Conservation (phyloP, 2,797 vertebrate species). For the Sciaenops ocellatus region DNA sequence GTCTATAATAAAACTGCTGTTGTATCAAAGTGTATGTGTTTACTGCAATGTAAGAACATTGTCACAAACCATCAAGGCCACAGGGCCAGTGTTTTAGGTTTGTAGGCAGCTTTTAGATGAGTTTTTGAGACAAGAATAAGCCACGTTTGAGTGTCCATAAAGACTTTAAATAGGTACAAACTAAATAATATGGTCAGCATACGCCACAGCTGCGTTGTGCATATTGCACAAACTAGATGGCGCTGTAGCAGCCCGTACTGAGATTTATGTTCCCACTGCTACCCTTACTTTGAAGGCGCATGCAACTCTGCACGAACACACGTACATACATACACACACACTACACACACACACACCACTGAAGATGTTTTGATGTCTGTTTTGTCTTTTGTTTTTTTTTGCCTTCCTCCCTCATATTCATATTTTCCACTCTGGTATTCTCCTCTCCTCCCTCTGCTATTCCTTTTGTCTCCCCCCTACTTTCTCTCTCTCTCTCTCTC, state of each 20-base stretch:
- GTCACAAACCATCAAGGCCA: constrained; percentile 21
- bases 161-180: constrained; percentile 1
- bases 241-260: constrained; percentile 2
- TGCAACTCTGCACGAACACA: constrained; percentile 33
- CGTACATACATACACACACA: neutral
- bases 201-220: neutral
- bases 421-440: constrained; percentile 83
- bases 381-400: constrained; percentile 31
- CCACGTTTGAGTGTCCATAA: neutral
- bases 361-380: constrained; percentile 45
- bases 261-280: constrained; percentile 10
- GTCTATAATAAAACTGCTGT: constrained; percentile 46
- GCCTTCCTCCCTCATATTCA: constrained; percentile 74
- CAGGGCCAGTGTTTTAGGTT: constrained; percentile 9
- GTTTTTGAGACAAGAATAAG: neutral
- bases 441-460: constrained; percentile 15
- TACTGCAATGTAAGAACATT: constrained; percentile 39
- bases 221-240: constrained; percentile 27
- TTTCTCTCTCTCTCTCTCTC: neutral
- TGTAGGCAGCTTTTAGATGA: neutral
- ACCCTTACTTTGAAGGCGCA: constrained; percentile 70
- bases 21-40: constrained; percentile 56
- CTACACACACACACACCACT: constrained; percentile 3
- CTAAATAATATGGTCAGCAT: neutral
- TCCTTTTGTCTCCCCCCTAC: neutral